Percentiles rank a stretch among this genome's conserved stretches.
phyloP scores from a whole-genome alignment of 2,888 invertebrate genomes.

The Limenitis camilla region DNA sequence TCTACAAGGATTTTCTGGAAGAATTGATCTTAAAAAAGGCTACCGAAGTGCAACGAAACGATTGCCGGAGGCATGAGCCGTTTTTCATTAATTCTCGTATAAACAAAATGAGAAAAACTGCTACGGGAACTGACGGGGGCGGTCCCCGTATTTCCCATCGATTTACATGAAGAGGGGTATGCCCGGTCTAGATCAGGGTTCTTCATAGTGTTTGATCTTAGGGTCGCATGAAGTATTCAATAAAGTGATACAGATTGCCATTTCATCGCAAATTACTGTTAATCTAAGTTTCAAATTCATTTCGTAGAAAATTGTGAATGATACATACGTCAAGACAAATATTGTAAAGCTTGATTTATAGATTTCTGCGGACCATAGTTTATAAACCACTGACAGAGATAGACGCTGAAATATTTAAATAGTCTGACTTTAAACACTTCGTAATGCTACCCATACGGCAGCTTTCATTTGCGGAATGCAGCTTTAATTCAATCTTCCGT shows the following conservation, averaged over 20 bases:
- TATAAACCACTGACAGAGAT: conserved; percentile 10
- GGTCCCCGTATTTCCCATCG: conserved; percentile 40
- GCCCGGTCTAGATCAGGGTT: conserved; percentile 13
- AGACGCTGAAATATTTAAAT: conserved; percentile 29
- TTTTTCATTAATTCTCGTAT: conserved; percentile 53
- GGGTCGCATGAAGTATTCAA: conserved; percentile 1
- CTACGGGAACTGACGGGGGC: conserved; percentile 34
- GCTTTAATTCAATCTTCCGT: conserved; percentile 22
- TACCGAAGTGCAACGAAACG: conserved; percentile 3
- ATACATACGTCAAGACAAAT: not conserved
- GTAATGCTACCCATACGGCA: conserved; percentile 21
- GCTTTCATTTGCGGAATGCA: conserved; percentile 19
- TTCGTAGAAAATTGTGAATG: not conserved
- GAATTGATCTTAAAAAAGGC: conserved; percentile 6
- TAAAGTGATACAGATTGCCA: not conserved
- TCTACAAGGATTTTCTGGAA: not conserved
- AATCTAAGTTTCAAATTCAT: too few relatives aligned
- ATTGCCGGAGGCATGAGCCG: conserved; percentile 23
- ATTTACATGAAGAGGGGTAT: conserved; percentile 41
- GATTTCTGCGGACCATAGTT: not conserved
- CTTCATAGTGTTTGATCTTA: conserved; percentile 1
- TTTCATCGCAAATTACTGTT: too few relatives aligned
- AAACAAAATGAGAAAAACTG: conserved; percentile 44
- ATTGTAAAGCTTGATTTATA: not conserved
- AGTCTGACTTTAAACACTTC: conserved; percentile 26